These are phyloP conservation scores for Uria lomvia DNA, from an alignment of 2,113 vertebrate genomes.

Conservation along the genomic window DNA sequence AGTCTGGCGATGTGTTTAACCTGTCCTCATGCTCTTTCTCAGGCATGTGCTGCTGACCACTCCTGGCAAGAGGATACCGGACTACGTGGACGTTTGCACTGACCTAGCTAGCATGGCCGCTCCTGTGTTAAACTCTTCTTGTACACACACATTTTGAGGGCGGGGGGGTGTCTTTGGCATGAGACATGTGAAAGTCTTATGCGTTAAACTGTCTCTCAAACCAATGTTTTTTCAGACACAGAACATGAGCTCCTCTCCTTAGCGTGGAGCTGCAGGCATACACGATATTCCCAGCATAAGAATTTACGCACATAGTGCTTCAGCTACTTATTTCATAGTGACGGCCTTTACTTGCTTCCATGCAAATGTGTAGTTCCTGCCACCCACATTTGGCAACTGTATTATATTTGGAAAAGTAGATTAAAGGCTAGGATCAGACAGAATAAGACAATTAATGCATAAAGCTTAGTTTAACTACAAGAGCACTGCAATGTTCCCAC, in stretches of 20 bases:
- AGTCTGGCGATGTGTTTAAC: background rate
- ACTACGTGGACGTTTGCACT: background rate
- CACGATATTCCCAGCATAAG: background rate
- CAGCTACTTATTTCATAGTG: background rate
- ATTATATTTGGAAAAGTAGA: constrained; percentile 23
- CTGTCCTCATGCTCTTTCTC: background rate
- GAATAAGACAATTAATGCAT: constrained; percentile 4
- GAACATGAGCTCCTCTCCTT: background rate
- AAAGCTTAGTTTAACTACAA: background rate
- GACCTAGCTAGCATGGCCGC: background rate
- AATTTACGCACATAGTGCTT: background rate
- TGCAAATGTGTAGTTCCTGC: constrained; percentile 11
- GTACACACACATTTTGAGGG: background rate
- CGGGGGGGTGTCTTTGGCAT: background rate
- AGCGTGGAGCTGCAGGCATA: background rate
- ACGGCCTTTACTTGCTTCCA: background rate
- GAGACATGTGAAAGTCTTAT: background rate
- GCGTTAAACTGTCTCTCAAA: background rate
- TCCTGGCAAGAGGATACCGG: background rate
- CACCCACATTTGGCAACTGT: constrained; percentile 5
- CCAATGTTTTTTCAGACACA: background rate
- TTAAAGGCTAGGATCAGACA: constrained; percentile 40
- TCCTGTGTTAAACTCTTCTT: background rate
- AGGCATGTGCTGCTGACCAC: background rate
- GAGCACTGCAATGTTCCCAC: background rate